phyloP scores from a whole-genome alignment of 2,888 invertebrate species.

The Caradrina kadenii region DNA sequence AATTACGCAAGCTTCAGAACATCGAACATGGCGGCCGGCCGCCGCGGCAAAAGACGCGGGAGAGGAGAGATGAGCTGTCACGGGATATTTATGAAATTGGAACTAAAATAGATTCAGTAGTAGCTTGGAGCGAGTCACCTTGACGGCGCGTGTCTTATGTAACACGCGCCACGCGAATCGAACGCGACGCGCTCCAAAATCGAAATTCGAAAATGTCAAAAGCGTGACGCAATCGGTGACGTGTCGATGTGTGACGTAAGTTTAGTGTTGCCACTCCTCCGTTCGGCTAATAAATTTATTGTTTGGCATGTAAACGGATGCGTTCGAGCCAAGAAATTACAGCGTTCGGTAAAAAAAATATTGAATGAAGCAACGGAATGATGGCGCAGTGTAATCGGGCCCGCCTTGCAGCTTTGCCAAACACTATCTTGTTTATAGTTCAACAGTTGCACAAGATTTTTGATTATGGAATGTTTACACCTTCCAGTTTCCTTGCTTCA shows the following conservation, averaged over 20 bases:
- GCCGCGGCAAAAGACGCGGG: constrained; percentile 84
- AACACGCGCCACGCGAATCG: constrained; percentile 78
- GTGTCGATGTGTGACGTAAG: constrained; percentile 83
- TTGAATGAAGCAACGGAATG: constrained; percentile 89
- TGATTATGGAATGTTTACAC: constrained; percentile 76
- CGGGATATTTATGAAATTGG: constrained; percentile 90
- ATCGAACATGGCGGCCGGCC: constrained; percentile 83
- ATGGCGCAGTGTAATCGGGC: constrained; percentile 86
- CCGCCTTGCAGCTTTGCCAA: constrained; percentile 85
- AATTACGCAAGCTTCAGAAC: constrained; percentile 82
- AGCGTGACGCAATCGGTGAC: constrained; percentile 85
- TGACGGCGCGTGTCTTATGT: constrained; percentile 86
- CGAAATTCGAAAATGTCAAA: constrained; percentile 82
- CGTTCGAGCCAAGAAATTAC: constrained; percentile 91
- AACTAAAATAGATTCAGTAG: constrained; percentile 89
- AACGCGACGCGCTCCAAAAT: constrained; percentile 74
- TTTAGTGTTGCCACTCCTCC: constrained; percentile 89
- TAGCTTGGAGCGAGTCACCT: constrained; percentile 89
- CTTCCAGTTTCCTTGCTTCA: constrained; percentile 62
- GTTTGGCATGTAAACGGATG: constrained; percentile 91
- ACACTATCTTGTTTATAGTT: constrained; percentile 84
- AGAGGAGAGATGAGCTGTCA: constrained; percentile 89
- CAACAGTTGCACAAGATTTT: constrained; percentile 81
- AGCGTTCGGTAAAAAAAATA: constrained; percentile 89
- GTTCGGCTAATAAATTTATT: constrained; percentile 90